Conservation (phyloP, 2,113 vertebrate species). For the Pardalotus punctatus region DNA sequence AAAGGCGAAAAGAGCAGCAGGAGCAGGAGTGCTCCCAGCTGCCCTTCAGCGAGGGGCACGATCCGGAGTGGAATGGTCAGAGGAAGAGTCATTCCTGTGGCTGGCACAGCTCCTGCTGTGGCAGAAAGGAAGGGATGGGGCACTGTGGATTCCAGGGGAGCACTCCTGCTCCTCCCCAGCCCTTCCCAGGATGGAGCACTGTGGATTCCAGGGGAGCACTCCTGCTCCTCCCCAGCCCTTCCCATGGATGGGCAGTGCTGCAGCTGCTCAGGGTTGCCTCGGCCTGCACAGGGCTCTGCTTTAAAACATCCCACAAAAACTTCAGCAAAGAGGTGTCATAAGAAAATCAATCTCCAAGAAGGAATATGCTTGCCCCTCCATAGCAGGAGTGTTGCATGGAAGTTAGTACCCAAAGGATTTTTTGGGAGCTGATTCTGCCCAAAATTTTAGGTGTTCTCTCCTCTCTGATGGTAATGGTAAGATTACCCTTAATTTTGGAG, state of each 20-base stretch:
- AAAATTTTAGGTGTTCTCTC: neutral
- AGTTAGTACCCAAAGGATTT: neutral
- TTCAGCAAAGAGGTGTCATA: neutral
- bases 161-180: neutral
- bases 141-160: neutral
- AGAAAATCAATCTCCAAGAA: neutral
- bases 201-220: neutral
- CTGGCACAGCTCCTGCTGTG: neutral
- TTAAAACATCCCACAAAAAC: neutral
- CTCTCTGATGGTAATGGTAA: neutral
- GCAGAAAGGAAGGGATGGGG: neutral
- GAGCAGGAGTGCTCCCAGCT: neutral
- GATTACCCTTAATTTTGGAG: neutral
- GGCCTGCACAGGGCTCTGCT: neutral
- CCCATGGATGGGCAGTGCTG: neutral
- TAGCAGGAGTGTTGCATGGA: neutral
- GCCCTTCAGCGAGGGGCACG: neutral
- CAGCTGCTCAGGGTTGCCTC: neutral
- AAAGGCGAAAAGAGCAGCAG: neutral
- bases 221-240: neutral
- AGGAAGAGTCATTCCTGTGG: neutral
- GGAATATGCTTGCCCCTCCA: neutral
- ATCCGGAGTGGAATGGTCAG: neutral
- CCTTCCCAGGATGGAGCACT: neutral
- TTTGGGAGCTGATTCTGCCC: neutral